Base-by-base conservation (phyloP, 2,113 vertebrate genomes). In the Nipponia nippon region DNA sequence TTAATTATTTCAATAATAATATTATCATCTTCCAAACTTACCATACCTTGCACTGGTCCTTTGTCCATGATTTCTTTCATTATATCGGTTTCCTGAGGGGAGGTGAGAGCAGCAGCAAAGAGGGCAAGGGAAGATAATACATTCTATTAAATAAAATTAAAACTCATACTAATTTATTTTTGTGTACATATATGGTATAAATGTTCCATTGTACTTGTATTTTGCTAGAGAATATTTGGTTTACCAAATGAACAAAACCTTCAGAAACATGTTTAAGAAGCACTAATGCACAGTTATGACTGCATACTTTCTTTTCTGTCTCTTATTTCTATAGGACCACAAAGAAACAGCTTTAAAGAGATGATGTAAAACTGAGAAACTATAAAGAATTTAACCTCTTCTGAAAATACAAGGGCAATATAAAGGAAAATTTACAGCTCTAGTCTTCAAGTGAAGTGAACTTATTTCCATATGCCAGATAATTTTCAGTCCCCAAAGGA, bases 11-110 rank as follows among this genome's bases (percentile, higher is more conserved):
- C 40, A 70, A 34, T 62, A 50, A 78, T 30, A 20, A 40, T n/a
- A 25, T 30, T 36, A 63, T 40, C 9, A 62, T 49, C 34, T 77
- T 84, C 77, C 56, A 91, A 72, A 93, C 21, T 87, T 93, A 93
- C 87, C 46, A 7, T 98, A 98, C 98, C 98, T 98, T 98, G 98
- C 55, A 98, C 98, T 81, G 98, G 98, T 73, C 98, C 98, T 93
- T 98, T 98, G 83, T 97, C 88, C 86, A 96, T 97, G 36, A 98
- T 98, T 98, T 98, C 98, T 95, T 85, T 92, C 98, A 98, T 98
- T 93, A 98, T 98, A 56, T 98, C 96, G 0, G 97, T 98, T 97
- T 98, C 98, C 98, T 98, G 56, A 83, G 17, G 53, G 21, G 3
- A 89, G 13, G 27, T 59, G 47, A 90, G 30, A 65, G 20, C 17